These are phyloP conservation scores for Sinotaia quadrata DNA, from an alignment of 2,888 invertebrate species.

Conservation along the genomic window DNA sequence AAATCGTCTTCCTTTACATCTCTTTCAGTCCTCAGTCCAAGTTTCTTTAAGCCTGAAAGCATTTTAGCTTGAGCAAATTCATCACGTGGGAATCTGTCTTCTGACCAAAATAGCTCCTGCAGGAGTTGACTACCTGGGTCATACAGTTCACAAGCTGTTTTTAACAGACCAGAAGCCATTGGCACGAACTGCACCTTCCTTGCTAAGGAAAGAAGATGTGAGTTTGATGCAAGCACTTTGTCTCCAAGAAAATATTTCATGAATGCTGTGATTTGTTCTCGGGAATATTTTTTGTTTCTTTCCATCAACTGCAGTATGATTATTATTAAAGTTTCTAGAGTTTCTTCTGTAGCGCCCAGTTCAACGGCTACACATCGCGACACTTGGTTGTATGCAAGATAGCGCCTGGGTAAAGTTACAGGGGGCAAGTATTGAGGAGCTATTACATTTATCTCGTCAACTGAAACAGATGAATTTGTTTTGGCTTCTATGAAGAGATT, in stretches of 20 bases:
- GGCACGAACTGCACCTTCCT: conserved; percentile 18
- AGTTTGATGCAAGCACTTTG: neutral
- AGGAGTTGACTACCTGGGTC: conserved; percentile 46
- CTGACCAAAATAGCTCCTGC: conserved; percentile 42
- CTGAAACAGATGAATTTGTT: conserved; percentile 3
- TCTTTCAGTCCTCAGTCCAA: conserved; percentile 46
- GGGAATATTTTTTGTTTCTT: neutral
- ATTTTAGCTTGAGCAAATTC: conserved; percentile 38
- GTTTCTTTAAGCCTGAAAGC: conserved; percentile 41
- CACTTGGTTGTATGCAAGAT: neutral
- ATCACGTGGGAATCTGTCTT: conserved; percentile 48
- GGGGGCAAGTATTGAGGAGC: conserved; percentile 8
- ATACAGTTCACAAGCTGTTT: conserved; percentile 38
- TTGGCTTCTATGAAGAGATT: conserved; percentile 7
- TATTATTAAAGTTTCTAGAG: neutral
- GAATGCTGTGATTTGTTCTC: conserved; percentile 10
- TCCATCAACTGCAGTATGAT: conserved; percentile 14
- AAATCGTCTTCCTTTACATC: conserved; percentile 48
- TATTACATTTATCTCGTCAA: conserved; percentile 3
- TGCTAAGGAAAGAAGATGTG: neutral
- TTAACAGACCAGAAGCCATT: conserved; percentile 10
- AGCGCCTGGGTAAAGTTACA: neutral
- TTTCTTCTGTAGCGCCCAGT: conserved; percentile 19
- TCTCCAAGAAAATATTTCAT: conserved; percentile 31
- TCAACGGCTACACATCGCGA: conserved; percentile 12